Base-by-base conservation (phyloP, 2,888 invertebrate species). In the Caenorhabditis becei region DNA sequence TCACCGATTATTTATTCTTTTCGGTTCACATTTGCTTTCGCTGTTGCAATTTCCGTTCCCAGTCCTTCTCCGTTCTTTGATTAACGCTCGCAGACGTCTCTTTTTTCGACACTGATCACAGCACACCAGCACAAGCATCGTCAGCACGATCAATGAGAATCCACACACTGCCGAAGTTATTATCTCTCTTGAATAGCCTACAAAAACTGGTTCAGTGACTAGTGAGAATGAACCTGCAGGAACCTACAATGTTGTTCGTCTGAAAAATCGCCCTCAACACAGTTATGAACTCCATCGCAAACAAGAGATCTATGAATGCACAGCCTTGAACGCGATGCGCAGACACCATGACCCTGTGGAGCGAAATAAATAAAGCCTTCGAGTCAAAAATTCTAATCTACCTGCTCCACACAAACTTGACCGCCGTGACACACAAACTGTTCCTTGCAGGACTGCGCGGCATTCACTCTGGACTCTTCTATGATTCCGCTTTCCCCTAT, bases 241-340 rank as follows among this genome's bases (percentile, higher is more conserved):
- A 41, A 7, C 83, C 72, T 44, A 88, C 88, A 88, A 65, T 87
- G 83, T 37, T 81, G 71, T 61, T 88, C 88, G 63, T 88, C 92
- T 24, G 90, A 90, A 47, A 90, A 87, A 79, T 92, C 92, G 10
- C 88, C 89, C 65, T 92, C 92, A 26, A 91, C 91, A 84, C 92
- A 92, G 80, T 92, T 92, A 18, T 91, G 88, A 24, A 91, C 75
- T 32, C 92, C 92, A 84, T 92, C 91, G 82, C 92, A 92, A 8
- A 91, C 89, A 11, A 92, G 86, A 2, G 91, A 89, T 35, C 87
- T 84, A 69, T 92, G 90, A 69, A 92, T 92, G 78, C 92, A 92
- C 58, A 92, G 91, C 24, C 89, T 85, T 10, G 89, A 89, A 28
- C 90, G 86, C 0, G 85, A 84, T 8, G 87, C 88, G 65, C 92